Percentiles rank a stretch among this genome's conserved stretches.
phyloP scores from a whole-genome alignment of 1,140 invertebrate species.

The Oscheius sp. region DNA sequence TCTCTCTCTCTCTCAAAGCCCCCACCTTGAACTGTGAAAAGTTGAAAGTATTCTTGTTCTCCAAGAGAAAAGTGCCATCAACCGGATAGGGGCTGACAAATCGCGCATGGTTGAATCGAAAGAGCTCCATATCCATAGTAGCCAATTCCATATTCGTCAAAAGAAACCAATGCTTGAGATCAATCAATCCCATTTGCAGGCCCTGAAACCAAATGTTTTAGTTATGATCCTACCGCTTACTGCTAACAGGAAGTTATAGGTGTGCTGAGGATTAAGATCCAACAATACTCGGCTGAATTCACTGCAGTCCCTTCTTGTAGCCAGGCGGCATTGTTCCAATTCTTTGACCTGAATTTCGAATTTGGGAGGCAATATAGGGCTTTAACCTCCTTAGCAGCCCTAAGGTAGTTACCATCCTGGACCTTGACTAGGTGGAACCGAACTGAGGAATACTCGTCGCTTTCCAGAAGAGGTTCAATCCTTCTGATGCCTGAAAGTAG shows the following conservation, averaged over 20 bases:
- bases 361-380: neutral
- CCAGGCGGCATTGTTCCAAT: slow-evolving; percentile 50
- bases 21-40: slow-evolving; percentile 22
- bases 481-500: slow-evolving; percentile 43
- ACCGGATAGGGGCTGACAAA: slow-evolving; percentile 52
- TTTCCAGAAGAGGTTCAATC: slow-evolving; percentile 49
- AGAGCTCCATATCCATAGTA: slow-evolving; percentile 58
- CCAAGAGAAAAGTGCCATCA: slow-evolving; percentile 28
- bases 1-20: too few species aligned
- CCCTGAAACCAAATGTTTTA: slow-evolving; percentile 35
- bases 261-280: slow-evolving; percentile 56
- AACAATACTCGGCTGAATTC: slow-evolving; percentile 55
- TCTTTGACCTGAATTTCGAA: slow-evolving; percentile 45
- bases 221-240: slow-evolving; percentile 41
- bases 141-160: slow-evolving; percentile 57
- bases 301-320: slow-evolving; percentile 48
- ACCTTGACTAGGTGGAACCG: slow-evolving; percentile 54
- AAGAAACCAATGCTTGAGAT: slow-evolving; percentile 60
- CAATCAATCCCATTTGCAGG: slow-evolving; percentile 60
- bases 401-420: slow-evolving; percentile 52
- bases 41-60: slow-evolving; percentile 31
- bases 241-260: slow-evolving; percentile 53
- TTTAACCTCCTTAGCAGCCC: slow-evolving; percentile 48
- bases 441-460: slow-evolving; percentile 48
- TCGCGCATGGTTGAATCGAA: slow-evolving; percentile 59